Percentiles rank a stretch among this genome's conserved stretches.
Conservation (phyloP, 1,140 invertebrate species). For the Coenobita brevimanus region DNA sequence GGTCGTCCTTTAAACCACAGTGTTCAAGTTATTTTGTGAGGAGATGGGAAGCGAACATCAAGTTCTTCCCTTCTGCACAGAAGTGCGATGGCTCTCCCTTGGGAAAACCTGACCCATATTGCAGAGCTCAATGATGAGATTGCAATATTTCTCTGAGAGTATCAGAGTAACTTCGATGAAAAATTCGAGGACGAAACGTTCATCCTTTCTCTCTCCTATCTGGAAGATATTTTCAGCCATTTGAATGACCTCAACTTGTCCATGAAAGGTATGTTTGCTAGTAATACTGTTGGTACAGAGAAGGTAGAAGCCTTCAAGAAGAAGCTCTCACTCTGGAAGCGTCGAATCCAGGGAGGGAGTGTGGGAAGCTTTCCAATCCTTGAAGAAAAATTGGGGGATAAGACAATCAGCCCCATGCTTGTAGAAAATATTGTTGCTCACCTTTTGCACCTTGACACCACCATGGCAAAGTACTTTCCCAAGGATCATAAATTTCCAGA, state of each 20-base stretch:
- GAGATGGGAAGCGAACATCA: no score
- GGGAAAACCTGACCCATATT: not conserved
- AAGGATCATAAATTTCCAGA: slow-evolving; percentile 17
- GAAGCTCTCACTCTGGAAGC: slow-evolving; percentile 5
- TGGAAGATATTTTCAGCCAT: not conserved
- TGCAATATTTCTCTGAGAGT: not conserved
- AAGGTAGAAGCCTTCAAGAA: slow-evolving; percentile 37
- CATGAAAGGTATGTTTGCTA: not conserved
- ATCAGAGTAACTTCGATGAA: not conserved
- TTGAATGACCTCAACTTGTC: slow-evolving; percentile 10
- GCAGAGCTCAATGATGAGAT: not conserved
- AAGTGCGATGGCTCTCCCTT: not conserved
- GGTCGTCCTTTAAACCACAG: not conserved
- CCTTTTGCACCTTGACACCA: not conserved
- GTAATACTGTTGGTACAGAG: slow-evolving; percentile 4
- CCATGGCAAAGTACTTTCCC: slow-evolving; percentile 10
- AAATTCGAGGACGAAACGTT: slow-evolving; percentile 4
- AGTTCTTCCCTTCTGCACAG: not conserved
- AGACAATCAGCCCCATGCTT: not conserved
- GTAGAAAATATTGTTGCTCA: not conserved
- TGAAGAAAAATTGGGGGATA: not conserved
- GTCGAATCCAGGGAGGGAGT: not conserved
- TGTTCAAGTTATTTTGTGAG: slow-evolving; percentile 45
- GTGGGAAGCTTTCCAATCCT: slow-evolving; percentile 5
- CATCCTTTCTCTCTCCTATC: slow-evolving; percentile 8